phyloP scores from a whole-genome alignment of 2,797 vertebrate species.

The Coracias cyanogaster region DNA sequence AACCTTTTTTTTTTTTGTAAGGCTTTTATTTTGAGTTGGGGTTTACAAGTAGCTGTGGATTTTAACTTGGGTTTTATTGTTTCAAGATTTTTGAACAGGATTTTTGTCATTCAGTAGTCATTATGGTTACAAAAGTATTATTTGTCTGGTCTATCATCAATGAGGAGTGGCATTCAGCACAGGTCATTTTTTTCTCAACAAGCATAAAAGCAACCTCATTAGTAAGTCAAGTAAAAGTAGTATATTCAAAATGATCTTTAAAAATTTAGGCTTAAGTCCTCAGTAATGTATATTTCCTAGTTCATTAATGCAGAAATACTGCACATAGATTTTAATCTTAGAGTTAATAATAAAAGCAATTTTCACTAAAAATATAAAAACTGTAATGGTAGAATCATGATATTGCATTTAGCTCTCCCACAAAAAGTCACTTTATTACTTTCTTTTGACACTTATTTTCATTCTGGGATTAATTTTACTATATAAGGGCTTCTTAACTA shows the following conservation, averaged over 20 bases:
- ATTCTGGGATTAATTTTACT: constrained; percentile 98
- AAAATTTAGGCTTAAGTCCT: constrained; percentile 85
- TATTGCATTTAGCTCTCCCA: constrained; percentile 89
- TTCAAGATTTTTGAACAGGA: not conserved
- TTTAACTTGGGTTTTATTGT: not conserved
- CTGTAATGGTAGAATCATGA: constrained; percentile 88
- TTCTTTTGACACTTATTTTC: constrained; percentile 97
- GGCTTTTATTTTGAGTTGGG: not conserved
- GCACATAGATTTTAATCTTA: constrained; percentile 87
- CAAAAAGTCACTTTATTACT: constrained; percentile 90
- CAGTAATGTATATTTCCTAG: constrained; percentile 84
- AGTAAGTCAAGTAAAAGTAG: constrained; percentile 78
- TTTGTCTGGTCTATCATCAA: constrained; percentile 55
- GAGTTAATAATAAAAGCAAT: constrained; percentile 90
- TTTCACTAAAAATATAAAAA: constrained; percentile 90
- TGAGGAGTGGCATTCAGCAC: constrained; percentile 46
- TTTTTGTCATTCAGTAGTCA: constrained; percentile 34
- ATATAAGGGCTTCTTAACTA: constrained; percentile 97
- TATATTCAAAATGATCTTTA: constrained; percentile 83
- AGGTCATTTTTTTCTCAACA: constrained; percentile 54
- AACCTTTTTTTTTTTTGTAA: not conserved
- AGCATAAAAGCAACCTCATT: constrained; percentile 79
- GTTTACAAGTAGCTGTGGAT: not conserved
- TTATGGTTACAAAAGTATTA: constrained; percentile 11
- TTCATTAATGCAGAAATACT: constrained; percentile 86